Percentiles rank a stretch among this genome's conserved stretches.
Conservation (phyloP, 2,888 invertebrate species). For the Athalia circularis region DNA sequence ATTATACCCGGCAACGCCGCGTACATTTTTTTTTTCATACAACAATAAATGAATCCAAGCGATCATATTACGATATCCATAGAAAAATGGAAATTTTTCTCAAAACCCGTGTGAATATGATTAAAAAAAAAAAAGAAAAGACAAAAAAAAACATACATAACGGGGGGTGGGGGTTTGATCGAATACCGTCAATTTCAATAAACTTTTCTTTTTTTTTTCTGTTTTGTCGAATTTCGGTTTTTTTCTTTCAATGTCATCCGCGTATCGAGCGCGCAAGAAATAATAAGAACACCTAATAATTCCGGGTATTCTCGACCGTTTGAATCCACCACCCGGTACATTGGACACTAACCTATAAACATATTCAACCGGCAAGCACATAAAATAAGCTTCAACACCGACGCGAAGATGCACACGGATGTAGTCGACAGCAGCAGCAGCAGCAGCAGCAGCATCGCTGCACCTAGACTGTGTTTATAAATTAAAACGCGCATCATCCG, state of each 20-base stretch:
- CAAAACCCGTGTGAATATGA: too few species aligned
- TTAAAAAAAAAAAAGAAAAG: too few species aligned
- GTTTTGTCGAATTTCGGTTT: too few species aligned
- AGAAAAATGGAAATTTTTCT: too few species aligned
- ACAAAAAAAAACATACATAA: too few species aligned
- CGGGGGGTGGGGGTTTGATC: too few species aligned
- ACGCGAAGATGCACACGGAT: not conserved
- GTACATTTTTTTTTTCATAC: not conserved
- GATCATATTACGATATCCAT: too few species aligned
- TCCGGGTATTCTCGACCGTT: too few species aligned
- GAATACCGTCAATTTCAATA: too few species aligned
- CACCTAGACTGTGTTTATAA: constrained; percentile 19
- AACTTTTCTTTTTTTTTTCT: too few species aligned
- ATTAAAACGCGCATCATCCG: constrained; percentile 41
- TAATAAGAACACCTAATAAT: too few species aligned
- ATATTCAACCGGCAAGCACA: constrained; percentile 36
- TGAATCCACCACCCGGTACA: not conserved
- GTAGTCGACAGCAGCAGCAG: not conserved
- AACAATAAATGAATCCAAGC: too few species aligned
- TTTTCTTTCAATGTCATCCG: not conserved
- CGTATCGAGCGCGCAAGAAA: not conserved
- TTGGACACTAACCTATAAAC: constrained; percentile 29
- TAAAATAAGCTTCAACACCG: constrained; percentile 40
- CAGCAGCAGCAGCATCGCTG: constrained; percentile 9
- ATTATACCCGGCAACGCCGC: not conserved